Conservation (phyloP, 2,797 vertebrate genomes). For the Pangasius krempfi region DNA sequence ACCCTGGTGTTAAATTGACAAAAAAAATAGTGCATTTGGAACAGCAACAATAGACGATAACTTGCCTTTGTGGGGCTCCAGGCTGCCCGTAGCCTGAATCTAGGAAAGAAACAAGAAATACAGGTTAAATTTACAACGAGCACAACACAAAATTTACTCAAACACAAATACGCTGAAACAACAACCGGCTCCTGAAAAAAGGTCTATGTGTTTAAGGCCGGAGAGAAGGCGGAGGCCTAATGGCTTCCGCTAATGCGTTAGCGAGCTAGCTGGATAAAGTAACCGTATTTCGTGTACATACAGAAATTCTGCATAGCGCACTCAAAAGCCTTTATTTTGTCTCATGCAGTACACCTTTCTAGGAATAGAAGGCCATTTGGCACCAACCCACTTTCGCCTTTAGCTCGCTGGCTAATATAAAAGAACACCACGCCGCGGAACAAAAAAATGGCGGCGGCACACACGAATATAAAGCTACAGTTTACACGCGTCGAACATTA, state of each 20-base stretch:
- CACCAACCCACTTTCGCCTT: too few species aligned
- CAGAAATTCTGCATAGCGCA: not conserved
- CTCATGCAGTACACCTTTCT: too few species aligned
- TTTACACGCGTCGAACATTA: fast-evolving
- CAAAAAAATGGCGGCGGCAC: conserved; percentile 17
- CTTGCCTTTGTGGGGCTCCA: conserved; percentile 76
- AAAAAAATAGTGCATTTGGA: not conserved
- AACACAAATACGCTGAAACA: too few species aligned
- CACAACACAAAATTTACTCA: too few species aligned
- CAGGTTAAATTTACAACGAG: not conserved
- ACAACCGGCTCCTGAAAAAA: not conserved
- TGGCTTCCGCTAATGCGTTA: not conserved
- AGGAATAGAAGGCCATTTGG: not conserved
- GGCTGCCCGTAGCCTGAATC: conserved; percentile 80
- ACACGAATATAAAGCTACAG: not conserved
- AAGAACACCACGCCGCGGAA: conserved; percentile 22
- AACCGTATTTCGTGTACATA: not conserved
- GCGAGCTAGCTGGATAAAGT: not conserved
- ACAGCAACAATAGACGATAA: not conserved
- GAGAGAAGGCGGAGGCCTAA: conserved; percentile 19
- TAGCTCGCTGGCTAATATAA: not conserved
- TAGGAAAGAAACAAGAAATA: conserved; percentile 44
- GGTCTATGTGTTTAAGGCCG: not conserved
- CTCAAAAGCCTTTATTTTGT: too few species aligned
- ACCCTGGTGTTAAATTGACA: not conserved